Conservation (phyloP, 2,888 invertebrate genomes). For the Rotaria magnacalcarata region DNA sequence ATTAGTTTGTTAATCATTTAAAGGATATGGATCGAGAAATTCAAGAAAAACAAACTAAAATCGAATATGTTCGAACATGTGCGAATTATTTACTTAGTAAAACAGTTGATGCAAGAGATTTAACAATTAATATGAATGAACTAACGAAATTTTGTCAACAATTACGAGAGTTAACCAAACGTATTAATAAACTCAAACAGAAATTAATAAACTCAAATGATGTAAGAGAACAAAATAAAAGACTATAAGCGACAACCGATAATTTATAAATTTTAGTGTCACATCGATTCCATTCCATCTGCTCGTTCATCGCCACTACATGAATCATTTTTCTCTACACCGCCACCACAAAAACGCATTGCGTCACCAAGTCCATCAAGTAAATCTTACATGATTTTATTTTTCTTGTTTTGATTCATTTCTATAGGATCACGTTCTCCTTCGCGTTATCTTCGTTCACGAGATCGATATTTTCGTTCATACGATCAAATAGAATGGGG, state of each 20-base stretch:
- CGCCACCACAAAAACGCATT: not conserved
- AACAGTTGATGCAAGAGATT: conserved; percentile 15
- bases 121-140: conserved; percentile 31
- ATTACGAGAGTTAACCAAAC: not conserved
- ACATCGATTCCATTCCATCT: not conserved
- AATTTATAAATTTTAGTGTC: not conserved
- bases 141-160: conserved; percentile 35
- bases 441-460: not conserved
- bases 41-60: conserved; percentile 28
- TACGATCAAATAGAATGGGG: conserved; percentile 9
- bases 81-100: conserved; percentile 19
- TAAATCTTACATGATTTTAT: not conserved
- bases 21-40: conserved; percentile 25
- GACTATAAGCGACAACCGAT: too few species aligned
- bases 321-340: too few species aligned
- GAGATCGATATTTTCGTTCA: not conserved
- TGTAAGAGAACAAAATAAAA: not conserved
- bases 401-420: too few species aligned
- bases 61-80: conserved; percentile 35
- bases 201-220: not conserved
- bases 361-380: not conserved
- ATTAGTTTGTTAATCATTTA: not conserved
- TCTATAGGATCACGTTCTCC: conserved; percentile 8
- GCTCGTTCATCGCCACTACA: not conserved
- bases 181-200: conserved; percentile 5